A percentile compares a stretch with the other conserved stretches of the same genome.
phyloP scores from a whole-genome alignment of 2,797 vertebrate genomes.

The Vultur gryphus region DNA sequence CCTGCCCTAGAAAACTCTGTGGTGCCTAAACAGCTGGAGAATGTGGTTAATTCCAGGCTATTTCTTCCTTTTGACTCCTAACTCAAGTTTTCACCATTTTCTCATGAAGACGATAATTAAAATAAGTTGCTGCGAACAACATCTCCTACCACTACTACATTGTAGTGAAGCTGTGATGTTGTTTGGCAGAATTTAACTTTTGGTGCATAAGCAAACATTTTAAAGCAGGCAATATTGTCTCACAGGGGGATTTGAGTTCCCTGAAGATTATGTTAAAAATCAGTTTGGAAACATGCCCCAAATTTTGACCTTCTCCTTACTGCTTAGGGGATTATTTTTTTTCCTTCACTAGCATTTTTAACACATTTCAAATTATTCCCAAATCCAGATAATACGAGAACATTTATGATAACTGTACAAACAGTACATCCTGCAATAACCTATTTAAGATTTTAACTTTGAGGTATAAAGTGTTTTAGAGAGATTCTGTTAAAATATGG shows the following conservation, averaged over 20 bases:
- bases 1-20: not conserved
- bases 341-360: not conserved
- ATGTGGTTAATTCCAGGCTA: not conserved
- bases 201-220: not conserved
- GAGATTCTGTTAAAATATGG: constrained; percentile 60
- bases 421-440: not conserved
- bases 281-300: not conserved
- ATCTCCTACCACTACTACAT: not conserved
- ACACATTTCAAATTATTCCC: not conserved
- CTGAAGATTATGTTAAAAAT: not conserved
- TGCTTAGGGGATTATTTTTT: not conserved
- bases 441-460: not conserved
- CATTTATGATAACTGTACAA: not conserved
- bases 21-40: not conserved
- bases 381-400: not conserved
- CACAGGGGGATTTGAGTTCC: not conserved
- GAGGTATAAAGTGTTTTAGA: not conserved
- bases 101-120: not conserved
- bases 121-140: not conserved
- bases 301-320: not conserved
- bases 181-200: not conserved
- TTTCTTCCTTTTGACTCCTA: not conserved
- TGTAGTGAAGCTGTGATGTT: not conserved
- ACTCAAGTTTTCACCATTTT: not conserved
- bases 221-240: not conserved